Percentiles rank a stretch among this genome's conserved stretches.
phyloP scores from a whole-genome alignment of 1,140 invertebrate genomes.

The Drosophila tropicalis region DNA sequence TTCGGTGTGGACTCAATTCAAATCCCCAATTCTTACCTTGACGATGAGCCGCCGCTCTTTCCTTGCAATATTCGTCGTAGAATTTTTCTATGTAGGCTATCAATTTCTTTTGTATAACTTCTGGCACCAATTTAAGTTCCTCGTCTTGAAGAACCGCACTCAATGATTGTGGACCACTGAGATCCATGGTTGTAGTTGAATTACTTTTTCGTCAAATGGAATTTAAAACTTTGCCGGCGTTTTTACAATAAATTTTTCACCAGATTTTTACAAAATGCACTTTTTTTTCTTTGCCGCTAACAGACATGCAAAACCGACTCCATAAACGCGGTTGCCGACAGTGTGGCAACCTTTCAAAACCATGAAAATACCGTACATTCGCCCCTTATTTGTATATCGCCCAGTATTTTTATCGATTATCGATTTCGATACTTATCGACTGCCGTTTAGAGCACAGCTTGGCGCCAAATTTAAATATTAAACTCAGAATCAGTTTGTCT shows the following conservation, averaged over 20 bases:
- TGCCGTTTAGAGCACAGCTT: not conserved
- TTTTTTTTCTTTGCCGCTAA: not conserved
- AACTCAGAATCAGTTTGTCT: not conserved
- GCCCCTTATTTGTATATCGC: not conserved
- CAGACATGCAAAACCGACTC: too few relatives aligned
- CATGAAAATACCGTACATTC: not conserved
- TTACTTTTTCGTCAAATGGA: not conserved
- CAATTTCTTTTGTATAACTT: constrained; percentile 84
- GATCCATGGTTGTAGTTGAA: constrained; percentile 55
- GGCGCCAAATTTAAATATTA: not conserved
- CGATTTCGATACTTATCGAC: not conserved
- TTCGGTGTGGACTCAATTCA: too few relatives aligned
- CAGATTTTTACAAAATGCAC: not conserved
- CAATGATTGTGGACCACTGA: constrained; percentile 66
- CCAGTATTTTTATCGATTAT: too few relatives aligned
- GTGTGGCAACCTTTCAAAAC: not conserved
- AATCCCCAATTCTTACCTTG: constrained; percentile 41
- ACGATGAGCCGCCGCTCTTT: constrained; percentile 42
- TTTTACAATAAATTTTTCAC: constrained; percentile 2
- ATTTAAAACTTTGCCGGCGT: constrained; percentile 10
- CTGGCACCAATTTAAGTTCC: constrained; percentile 68
- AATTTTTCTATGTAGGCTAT: constrained; percentile 83
- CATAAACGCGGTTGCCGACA: too few relatives aligned
- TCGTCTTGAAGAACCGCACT: constrained; percentile 60
- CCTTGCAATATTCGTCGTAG: constrained; percentile 57